Percentiles rank a stretch among this genome's conserved stretches.
Conservation (phyloP, 2,113 vertebrate genomes). For the Lycocorax pyrrhopterus region DNA sequence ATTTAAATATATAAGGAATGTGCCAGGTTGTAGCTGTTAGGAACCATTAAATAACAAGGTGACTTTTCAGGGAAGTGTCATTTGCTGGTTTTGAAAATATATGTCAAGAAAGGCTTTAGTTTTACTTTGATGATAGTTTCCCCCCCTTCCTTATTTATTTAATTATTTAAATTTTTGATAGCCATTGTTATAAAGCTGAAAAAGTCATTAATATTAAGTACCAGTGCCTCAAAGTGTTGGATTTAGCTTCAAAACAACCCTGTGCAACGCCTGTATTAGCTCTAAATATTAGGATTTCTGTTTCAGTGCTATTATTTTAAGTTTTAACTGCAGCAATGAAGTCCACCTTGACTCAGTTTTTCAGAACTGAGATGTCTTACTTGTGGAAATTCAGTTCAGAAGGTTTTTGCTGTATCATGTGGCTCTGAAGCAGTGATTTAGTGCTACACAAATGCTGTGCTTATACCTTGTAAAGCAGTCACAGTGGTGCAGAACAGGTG, state of each 20-base stretch:
- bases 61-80: neutral
- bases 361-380: neutral
- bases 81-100: neutral
- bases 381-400: neutral
- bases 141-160: neutral
- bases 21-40: neutral
- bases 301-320: neutral
- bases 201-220: neutral
- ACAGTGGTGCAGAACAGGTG: neutral
- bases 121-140: neutral
- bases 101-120: neutral
- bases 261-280: neutral
- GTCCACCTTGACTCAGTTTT: neutral
- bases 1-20: neutral
- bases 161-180: neutral
- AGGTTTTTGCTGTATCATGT: neutral
- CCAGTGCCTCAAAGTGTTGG: neutral
- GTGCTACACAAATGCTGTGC: neutral
- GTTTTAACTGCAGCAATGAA: neutral
- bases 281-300: neutral
- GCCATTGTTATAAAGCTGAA: neutral
- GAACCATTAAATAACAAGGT: neutral
- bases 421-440: neutral
- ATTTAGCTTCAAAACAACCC: neutral
- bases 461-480: neutral